Conservation (phyloP, 2,797 vertebrate genomes). For the Notolepis coatsorum region DNA sequence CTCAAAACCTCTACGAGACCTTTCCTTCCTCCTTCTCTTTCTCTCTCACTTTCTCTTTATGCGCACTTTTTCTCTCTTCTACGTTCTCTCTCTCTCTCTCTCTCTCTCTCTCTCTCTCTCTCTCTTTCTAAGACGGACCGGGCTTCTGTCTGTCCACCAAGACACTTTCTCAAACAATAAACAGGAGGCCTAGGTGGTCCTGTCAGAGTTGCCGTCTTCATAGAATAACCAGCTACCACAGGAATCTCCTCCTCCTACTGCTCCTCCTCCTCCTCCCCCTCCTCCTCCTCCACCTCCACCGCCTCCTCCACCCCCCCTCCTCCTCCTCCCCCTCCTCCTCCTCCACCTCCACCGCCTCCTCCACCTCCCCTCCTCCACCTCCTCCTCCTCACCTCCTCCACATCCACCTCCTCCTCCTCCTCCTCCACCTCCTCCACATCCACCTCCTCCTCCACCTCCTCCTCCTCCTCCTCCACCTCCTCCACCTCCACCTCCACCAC, state of each 20-base stretch:
- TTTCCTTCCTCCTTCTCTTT: not conserved
- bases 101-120: conserved; percentile 10
- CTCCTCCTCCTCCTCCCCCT: not conserved
- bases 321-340: conserved; percentile 18
- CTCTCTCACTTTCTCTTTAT: not conserved
- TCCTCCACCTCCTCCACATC: conserved; percentile 18
- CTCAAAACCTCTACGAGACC: no score
- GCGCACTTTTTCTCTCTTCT: conserved; percentile 7
- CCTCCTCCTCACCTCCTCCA: no score
- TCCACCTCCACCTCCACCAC: no score
- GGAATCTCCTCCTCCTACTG: conserved; percentile 48
- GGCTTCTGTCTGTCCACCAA: conserved; percentile 78
- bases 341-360: no score
- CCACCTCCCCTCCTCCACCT: conserved; percentile 23
- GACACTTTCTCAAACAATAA: conserved; percentile 87
- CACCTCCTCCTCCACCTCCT: no score
- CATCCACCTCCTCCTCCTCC: conserved; percentile 21
- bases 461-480: conserved; percentile 16
- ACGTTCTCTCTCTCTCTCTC: conserved; percentile 8
- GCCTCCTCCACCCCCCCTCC: no score
- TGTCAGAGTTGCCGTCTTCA: conserved; percentile 80
- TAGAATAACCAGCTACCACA: conserved; percentile 83
- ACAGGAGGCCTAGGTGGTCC: conserved; percentile 87
- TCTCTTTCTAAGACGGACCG: conserved; percentile 48
- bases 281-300: conserved; percentile 20